Percentiles rank a stretch among this genome's conserved stretches.
phyloP scores from a whole-genome alignment of 2,113 vertebrate species.

The Epinephelus lanceolatus region DNA sequence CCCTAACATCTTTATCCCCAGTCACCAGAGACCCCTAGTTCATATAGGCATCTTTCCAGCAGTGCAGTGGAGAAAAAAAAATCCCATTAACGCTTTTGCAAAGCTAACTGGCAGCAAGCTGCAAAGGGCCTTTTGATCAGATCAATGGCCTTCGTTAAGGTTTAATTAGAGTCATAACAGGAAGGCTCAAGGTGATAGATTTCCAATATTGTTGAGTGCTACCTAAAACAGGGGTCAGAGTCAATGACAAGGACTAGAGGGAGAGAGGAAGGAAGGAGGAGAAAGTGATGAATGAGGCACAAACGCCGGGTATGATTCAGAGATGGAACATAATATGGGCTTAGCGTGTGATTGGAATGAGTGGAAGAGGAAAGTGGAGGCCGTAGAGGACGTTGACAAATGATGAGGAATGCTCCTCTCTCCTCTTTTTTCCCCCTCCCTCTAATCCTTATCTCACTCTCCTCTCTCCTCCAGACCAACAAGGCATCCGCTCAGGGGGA shows the following conservation, averaged over 20 bases:
- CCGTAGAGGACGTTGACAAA: constrained; percentile 57
- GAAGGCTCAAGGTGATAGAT: constrained; percentile 69
- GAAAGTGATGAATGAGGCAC: constrained; percentile 49
- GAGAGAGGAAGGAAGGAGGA: constrained; percentile 21
- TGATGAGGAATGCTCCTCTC: constrained; percentile 60
- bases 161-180: constrained; percentile 83
- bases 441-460: constrained; percentile 57
- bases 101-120: constrained; percentile 59
- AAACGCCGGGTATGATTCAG: constrained; percentile 31
- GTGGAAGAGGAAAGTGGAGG: constrained; percentile 46
- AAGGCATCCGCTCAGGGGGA: constrained; percentile 91
- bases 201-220: constrained; percentile 72
- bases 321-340: constrained; percentile 41
- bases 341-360: constrained; percentile 52
- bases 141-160: constrained; percentile 76
- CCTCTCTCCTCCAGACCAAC: constrained; percentile 86
- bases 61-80: constrained; percentile 1
- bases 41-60: constrained; percentile 36
- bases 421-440: constrained; percentile 11
- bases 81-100: constrained; percentile 55
- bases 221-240: constrained; percentile 58
- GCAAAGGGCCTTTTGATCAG: constrained; percentile 50
- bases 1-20: constrained; percentile 15
- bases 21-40: neutral
- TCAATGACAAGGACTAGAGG: constrained; percentile 46